Conservation (phyloP, 2,113 vertebrate genomes). For the Otolemur garnettii region DNA sequence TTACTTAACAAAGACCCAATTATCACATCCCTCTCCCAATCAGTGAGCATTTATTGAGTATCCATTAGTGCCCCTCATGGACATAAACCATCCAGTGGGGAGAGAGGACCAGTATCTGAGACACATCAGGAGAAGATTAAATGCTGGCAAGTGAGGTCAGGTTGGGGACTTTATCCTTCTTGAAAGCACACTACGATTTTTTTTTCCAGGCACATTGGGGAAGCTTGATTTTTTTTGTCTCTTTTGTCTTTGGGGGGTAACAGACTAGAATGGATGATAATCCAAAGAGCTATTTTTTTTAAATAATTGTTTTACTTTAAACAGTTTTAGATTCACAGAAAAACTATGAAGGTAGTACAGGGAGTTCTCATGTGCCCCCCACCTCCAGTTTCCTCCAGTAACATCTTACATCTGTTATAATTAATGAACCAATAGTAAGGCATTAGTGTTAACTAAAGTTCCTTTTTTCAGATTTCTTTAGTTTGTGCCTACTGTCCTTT, state of each 20-base stretch:
- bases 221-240: neutral
- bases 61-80: fast-evolving
- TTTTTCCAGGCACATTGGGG: neutral
- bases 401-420: neutral
- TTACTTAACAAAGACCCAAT: neutral
- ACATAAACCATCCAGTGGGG: fast-evolving
- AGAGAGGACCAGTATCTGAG: neutral
- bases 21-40: neutral
- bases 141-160: neutral
- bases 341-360: neutral
- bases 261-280: neutral
- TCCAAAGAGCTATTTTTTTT: neutral
- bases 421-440: neutral
- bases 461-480: neutral
- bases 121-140: neutral
- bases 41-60: neutral
- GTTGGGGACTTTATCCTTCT: neutral
- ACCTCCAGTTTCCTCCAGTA: neutral
- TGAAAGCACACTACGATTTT: neutral
- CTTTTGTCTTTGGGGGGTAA: neutral
- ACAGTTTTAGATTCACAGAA: neutral
- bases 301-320: neutral
- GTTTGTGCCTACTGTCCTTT: neutral
- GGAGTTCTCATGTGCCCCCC: neutral
- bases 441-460: neutral